A percentile compares a stretch with the other conserved stretches of the same genome.
Conservation (phyloP, 2,888 invertebrate genomes). For the Syrista parreyssii region DNA sequence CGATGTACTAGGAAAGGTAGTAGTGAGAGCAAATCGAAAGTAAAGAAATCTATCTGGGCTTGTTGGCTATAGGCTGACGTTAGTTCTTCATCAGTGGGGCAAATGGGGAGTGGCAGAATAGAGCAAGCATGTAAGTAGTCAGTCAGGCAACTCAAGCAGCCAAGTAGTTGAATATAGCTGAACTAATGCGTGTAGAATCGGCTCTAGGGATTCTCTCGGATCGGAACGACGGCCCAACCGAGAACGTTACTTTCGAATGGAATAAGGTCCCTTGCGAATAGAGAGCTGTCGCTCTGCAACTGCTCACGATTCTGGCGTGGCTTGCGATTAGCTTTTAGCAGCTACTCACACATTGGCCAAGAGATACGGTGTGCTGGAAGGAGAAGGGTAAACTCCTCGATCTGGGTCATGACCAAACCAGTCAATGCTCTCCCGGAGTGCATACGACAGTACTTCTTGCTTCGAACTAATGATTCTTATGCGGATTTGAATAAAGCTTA, state of each 20-base stretch:
- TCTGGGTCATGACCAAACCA: conserved; percentile 39
- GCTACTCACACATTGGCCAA: neutral
- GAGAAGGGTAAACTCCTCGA: conserved; percentile 36
- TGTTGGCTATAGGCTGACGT: conserved; percentile 12
- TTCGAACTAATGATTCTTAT: neutral
- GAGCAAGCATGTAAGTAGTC: neutral
- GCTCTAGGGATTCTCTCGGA: neutral
- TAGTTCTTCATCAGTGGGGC: conserved; percentile 14
- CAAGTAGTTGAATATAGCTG: neutral
- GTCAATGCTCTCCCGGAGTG: conserved; percentile 32
- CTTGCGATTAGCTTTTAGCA: neutral
- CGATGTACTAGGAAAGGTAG: conserved; percentile 8
- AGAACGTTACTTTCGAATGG: neutral
- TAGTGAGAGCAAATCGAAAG: conserved; percentile 21
- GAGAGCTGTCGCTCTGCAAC: neutral
- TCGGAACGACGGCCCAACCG: neutral
- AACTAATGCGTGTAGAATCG: neutral
- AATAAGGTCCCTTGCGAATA: neutral
- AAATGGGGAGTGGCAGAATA: conserved; percentile 10
- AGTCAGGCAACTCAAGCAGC: neutral
- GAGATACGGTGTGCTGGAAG: neutral
- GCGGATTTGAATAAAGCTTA: neutral
- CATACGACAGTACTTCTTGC: conserved; percentile 3
- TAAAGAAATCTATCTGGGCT: conserved; percentile 20
- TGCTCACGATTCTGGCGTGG: neutral